Base-by-base conservation (phyloP, 2,113 vertebrate genomes). In the Burhinus bistriatus region DNA sequence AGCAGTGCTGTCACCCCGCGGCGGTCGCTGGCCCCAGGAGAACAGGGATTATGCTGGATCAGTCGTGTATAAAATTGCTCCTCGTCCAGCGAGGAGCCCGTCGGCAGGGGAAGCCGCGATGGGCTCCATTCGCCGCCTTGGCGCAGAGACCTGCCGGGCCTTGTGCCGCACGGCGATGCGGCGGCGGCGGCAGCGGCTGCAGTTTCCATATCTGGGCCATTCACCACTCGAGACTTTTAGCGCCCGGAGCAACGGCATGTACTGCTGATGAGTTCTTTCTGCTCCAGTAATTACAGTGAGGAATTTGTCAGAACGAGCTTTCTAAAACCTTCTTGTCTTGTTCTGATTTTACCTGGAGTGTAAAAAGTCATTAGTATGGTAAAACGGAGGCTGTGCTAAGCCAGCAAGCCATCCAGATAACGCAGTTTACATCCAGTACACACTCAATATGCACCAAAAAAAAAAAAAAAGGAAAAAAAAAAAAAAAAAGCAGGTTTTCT, bases 261-360 rank as follows among this genome's bases (percentile, higher is more conserved):
- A 93, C 93, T 82, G 94, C 96, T 96, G 95, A 97, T 87, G 95
- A 93, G 91, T 96, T 97, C 96, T 97, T 97, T 97, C 96, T 96
- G 97, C 97, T 97, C 97, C 96, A 97, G 97, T 97, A 96, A 96
- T 91, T 94, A 84, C 97, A 93, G 97, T 49, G 85, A 95, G 95
- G 95, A 96, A 95, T 97, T 97, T 96, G 97, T 95, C 93, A 87
- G 97, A 95, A 97, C 15, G 87, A 96, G 95, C 96, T 83, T 62
- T 96, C 93, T 40, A 81, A 95, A 97, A 91, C 93, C 83, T 87
- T 55, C 96, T 70, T 57, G 93, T 91, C 95, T 96, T 96, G 95
- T 92, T 95, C 94, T 70, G 93, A 92, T 97, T 97, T 94, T 95
- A 97, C 95, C 97, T 95, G 96, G 95, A 95, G 95, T 96, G 93